Conservation (phyloP, 2,888 invertebrate genomes). For the Pharmacophagus antenor region DNA sequence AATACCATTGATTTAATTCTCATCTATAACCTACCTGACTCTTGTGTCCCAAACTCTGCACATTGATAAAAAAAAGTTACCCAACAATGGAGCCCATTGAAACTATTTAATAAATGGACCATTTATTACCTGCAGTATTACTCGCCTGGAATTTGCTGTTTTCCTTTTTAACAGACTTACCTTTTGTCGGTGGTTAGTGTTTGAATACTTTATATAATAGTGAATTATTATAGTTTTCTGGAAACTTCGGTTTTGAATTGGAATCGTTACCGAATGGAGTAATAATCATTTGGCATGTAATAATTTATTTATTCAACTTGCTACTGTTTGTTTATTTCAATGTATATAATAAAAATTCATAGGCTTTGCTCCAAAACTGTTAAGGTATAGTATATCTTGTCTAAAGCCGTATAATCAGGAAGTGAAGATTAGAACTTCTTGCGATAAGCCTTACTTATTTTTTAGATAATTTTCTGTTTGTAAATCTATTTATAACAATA, state of each 20-base stretch:
- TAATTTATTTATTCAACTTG: background rate
- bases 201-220: too few species aligned
- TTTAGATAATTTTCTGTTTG: background rate
- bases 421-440: background rate
- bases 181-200: background rate
- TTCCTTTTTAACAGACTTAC: background rate
- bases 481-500: background rate
- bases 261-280: too few species aligned
- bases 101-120: conserved; percentile 10
- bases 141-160: background rate
- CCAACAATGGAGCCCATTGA: conserved; percentile 9
- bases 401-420: background rate
- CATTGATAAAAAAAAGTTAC: conserved; percentile 6
- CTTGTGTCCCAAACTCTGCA: background rate
- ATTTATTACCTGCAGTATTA: background rate
- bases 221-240: too few species aligned
- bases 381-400: background rate
- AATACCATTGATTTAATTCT: background rate
- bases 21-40: conserved; percentile 5
- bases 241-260: background rate
- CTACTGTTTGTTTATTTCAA: background rate
- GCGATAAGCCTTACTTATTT: background rate
- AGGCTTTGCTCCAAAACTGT: background rate
- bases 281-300: too few species aligned
- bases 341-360: background rate